These are phyloP conservation scores for Scytalopus superciliaris DNA, from an alignment of 2,113 vertebrate species.

Conservation along the genomic window DNA sequence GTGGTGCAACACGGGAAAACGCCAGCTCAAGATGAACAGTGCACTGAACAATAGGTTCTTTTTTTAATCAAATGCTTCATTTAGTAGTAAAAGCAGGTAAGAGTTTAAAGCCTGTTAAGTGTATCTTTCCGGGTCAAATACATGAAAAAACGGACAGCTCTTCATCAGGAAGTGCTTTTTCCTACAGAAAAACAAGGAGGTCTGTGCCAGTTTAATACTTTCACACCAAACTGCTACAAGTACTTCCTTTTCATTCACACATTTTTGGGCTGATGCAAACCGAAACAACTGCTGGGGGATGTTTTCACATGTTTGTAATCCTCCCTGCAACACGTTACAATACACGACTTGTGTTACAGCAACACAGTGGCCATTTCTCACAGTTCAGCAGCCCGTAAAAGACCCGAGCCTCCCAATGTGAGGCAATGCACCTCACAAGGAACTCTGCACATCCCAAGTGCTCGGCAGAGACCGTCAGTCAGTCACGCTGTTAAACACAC, in stretches of 20 bases:
- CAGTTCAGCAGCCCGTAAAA: not conserved
- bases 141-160: not conserved
- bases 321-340: not conserved
- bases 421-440: not conserved
- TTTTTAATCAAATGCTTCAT: not conserved
- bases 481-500: rapidly evolving
- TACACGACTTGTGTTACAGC: not conserved
- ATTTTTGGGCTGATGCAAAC: not conserved
- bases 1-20: not conserved
- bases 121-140: not conserved
- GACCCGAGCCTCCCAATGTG: not conserved
- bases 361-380: not conserved
- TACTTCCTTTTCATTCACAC: not conserved
- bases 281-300: not conserved
- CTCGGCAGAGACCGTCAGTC: not conserved
- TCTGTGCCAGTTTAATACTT: not conserved
- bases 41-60: not conserved
- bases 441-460: not conserved
- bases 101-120: not conserved
- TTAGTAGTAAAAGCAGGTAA: not conserved
- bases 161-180: not conserved
- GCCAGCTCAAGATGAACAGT: not conserved
- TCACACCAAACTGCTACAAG: not conserved
- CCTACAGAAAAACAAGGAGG: not conserved
- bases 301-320: not conserved